Base-by-base conservation (phyloP, 1,140 invertebrate species). In the Ostrea edulis region DNA sequence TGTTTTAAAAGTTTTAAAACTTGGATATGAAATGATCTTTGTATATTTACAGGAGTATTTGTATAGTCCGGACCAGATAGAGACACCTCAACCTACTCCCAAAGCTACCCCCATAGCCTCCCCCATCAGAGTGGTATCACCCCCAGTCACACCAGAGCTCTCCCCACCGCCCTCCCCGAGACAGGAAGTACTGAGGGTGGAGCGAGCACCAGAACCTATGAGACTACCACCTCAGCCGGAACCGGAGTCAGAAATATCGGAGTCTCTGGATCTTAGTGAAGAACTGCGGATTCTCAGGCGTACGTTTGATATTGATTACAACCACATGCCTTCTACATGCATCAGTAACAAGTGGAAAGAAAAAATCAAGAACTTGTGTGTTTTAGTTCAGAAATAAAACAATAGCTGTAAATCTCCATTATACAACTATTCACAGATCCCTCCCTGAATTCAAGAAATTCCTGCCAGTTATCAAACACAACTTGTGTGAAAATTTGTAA, bases 61-160 rank as follows among this genome's bases (percentile, higher is more conserved):
- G 12, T 77, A 88, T 8, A 68, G 87, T 22, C 85, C 77, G n/a
- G 17, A 82, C 9, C 83, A 87, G 17, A 88, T 93, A 0, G 82
- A 86, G 44, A 94, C 94, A 29, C 94, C 94, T 65, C 89, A 93
- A 62, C 92, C 92, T 8, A 94, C 94, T 29, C 94, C 94, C 2
- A 90, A 91, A 77, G 77, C 90, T 12, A 92, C 87, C 68, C 93
- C 92, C 5, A 65, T 92, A 82, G 62, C 88, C 87, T 89, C 90
- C 85, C 89, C 90, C 82, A 84, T 58, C 58, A 87, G 84, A n/a
- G 86, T 85, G 62, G 58, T 58, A 20, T 90, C 82, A 51, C 90
- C 88, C 52, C 88, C 90, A 8, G 62, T 85, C 25, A 92, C 92
- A n/a, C 92, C 92, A 55, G 89, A 91, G 2, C 55, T 62, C 12